Evolutionary conservation across 2,797 vertebrate species (phyloP), one percentile per base, ranked within the genome.

Genomic region (Macropodus opercularis): DNA sequence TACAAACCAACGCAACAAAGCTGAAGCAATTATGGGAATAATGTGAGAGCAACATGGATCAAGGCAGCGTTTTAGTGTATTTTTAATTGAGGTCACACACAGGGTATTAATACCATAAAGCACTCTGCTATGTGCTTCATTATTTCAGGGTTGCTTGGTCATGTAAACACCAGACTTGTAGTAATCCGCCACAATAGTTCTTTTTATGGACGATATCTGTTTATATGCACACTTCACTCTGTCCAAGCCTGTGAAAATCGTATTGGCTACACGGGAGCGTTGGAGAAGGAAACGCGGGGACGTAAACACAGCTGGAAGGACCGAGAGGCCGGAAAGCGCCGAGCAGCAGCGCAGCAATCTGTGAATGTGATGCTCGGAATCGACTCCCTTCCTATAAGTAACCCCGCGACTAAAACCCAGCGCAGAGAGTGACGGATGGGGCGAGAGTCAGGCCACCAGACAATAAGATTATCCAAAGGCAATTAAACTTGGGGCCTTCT

Each of bases 401-500:
- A 70, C 49, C 53, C 29, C 17, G 66, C 69, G 72, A 59, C 35
- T 49, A 52, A 69, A 26, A 65, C 10, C 36, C 11, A 12, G 40
- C 56, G 69, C 71, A 57, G 66, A 50, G 44, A 39, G 57, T 18
- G 39, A 3, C 22, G 66, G 53, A 66, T 42, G 41, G 49, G 60
- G 63, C 57, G 53, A 32, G 59, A 67, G 42, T 73, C 75, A 83
- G 70, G 80, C 85, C 72, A 59, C 48, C 83, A 85, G 83, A 90
- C 85, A 86, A 87, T 79, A 61, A 85, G 87, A 91, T 87, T 90
- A 93, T 89, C 86, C 87, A 79, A 81, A 87, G 81, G 83, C 85
- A 92, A 92, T 93, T 92, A 92, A 91, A 89, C 75, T 71, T 38
- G 63, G 82, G 76, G 81, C 73, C 84, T 86, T 58, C 78, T 85